Evolutionary conservation across 2,797 vertebrate species (phyloP), one percentile per base, ranked within the genome.

Genomic region (Phoebastria nigripes): DNA sequence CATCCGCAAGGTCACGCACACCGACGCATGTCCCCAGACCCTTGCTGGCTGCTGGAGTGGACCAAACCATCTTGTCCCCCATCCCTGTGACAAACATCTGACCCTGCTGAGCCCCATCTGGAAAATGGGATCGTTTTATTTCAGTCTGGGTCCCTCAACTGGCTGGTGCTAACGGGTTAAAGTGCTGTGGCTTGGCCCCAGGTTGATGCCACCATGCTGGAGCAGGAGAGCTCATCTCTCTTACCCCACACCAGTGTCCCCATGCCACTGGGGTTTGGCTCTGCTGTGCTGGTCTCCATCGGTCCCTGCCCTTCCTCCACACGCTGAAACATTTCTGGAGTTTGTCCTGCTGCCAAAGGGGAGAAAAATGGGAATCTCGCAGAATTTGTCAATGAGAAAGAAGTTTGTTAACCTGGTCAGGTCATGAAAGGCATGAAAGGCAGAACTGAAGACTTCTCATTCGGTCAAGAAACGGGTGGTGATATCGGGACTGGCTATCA

Each of bases 1-100:
- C 10, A 49, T 15, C 25, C 2, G 0, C 35, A 17, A 10, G 4
- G 20, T 42, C 1, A 0, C 12, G 7, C 35, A 39, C 4, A 2
- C 4, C 15, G 0, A 2, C 9, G 16, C 2, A 2, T 3, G 11
- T 17, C 31, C 39, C 44, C 15, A 62, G 39, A n/a, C 5, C 11
- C 16, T n/a, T 20, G 9, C 26, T 61, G 61, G 21, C 14, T 39
- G 21, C n/a, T n/a, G 49, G 54, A 56, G 12, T 13, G 26, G 28
- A 10, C n/a, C 37, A 76, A 83, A 59, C 21, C n/a, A 2, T 22
- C 55, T 21, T 13, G 8, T 83, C 31, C 29, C 12, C 24, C 26
- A 37, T 33, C 31, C 18, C 47, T 31, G 29, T 35, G 54, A 82
- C 1, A n/a, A 79, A 29, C 1, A 14, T 8, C 58, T 72, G 56